phyloP scores from a whole-genome alignment of 2,113 vertebrate genomes.

The Ranitomeya variabilis region DNA sequence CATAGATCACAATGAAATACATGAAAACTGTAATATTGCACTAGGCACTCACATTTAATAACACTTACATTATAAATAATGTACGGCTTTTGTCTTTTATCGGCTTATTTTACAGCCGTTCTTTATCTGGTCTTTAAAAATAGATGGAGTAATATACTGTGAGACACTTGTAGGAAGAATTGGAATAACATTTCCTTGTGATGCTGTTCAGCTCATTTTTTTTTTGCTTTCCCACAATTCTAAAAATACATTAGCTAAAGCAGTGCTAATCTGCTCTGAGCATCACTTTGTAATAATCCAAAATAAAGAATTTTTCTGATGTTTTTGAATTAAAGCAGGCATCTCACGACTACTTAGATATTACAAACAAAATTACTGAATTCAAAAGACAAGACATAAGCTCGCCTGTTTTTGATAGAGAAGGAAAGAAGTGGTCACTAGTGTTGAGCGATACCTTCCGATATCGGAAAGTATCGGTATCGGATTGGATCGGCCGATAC shows the following conservation, averaged over 20 bases:
- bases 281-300: background rate
- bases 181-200: background rate
- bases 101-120: background rate
- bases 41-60: background rate
- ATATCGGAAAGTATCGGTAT: no score
- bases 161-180: background rate
- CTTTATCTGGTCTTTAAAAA: background rate
- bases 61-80: background rate
- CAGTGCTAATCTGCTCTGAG: background rate
- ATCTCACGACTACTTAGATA: background rate
- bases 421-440: no score
- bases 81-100: background rate
- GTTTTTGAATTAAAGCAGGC: background rate
- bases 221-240: slow-evolving; percentile 19
- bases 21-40: background rate
- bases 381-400: background rate
- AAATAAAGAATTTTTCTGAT: background rate
- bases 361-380: background rate
- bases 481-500: no score
- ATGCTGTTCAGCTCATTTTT: background rate
- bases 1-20: background rate
- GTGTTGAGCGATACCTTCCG: no score
- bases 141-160: background rate
- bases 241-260: slow-evolving; percentile 18
- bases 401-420: no score